Conservation (phyloP, 2,113 vertebrate species). For the Thalassoma bifasciatum region DNA sequence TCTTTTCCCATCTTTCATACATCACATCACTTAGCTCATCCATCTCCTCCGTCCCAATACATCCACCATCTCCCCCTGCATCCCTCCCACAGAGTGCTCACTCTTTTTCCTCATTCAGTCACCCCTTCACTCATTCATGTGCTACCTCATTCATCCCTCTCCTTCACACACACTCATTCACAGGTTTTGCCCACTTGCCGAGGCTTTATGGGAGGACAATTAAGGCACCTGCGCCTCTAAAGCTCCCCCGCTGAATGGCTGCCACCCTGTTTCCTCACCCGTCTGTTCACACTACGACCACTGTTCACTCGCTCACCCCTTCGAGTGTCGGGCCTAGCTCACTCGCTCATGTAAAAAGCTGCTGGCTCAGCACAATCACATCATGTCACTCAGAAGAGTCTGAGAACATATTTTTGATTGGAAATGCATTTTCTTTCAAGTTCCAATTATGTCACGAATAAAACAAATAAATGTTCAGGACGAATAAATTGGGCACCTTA, state of each 20-base stretch:
- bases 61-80: constrained; percentile 36
- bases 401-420: background rate
- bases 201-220: constrained; percentile 78
- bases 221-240: constrained; percentile 80
- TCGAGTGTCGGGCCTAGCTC: constrained; percentile 43
- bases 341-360: constrained; percentile 25
- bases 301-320: constrained; percentile 48
- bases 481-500: too few species aligned
- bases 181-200: constrained; percentile 75
- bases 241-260: constrained; percentile 71
- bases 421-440: too few species aligned
- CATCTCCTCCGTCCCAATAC: background rate
- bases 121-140: constrained; percentile 68
- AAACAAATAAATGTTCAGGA: too few species aligned
- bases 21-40: constrained; percentile 12
- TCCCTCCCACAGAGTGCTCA: constrained; percentile 51
- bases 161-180: constrained; percentile 76
- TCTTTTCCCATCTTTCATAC: constrained; percentile 1
- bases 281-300: constrained; percentile 60
- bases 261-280: constrained; percentile 67
- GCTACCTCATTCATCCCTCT: constrained; percentile 68
- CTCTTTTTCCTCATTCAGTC: constrained; percentile 33
- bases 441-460: too few species aligned
- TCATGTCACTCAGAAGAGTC: constrained; percentile 17
- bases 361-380: constrained; percentile 13